Conservation (phyloP, 2,113 vertebrate genomes). For the Heterotis niloticus region DNA sequence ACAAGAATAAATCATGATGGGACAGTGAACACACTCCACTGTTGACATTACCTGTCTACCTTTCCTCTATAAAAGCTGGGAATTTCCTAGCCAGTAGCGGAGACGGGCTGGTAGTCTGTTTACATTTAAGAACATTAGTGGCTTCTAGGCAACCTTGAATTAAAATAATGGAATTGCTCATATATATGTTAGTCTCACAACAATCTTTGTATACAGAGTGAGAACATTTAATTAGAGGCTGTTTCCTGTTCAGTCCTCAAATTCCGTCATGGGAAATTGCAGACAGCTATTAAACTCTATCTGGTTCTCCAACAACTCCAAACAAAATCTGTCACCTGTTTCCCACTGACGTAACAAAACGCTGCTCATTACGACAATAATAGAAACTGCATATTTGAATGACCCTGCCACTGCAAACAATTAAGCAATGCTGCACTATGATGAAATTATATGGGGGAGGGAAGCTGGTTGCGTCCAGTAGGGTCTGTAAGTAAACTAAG, state of each 20-base stretch:
- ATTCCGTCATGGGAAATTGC: conserved; percentile 16
- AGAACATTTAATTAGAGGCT: conserved; percentile 18
- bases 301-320: neutral
- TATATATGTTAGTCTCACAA: neutral
- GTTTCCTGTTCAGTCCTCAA: neutral
- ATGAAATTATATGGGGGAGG: neutral
- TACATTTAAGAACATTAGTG: neutral
- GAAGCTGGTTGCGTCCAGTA: neutral
- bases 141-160: conserved; percentile 13
- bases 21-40: neutral
- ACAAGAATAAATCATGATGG: neutral
- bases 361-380: neutral
- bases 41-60: conserved; percentile 11
- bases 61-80: neutral
- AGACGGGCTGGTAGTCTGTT: neutral
- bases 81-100: neutral
- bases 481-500: neutral
- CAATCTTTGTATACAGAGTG: neutral
- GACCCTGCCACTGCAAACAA: neutral
- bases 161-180: no score
- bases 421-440: neutral
- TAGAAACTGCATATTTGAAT: neutral
- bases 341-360: neutral
- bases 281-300: neutral
- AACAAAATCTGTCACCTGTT: neutral